phyloP scores from a whole-genome alignment of 2,888 invertebrate species.

The Dynastes grantii region DNA sequence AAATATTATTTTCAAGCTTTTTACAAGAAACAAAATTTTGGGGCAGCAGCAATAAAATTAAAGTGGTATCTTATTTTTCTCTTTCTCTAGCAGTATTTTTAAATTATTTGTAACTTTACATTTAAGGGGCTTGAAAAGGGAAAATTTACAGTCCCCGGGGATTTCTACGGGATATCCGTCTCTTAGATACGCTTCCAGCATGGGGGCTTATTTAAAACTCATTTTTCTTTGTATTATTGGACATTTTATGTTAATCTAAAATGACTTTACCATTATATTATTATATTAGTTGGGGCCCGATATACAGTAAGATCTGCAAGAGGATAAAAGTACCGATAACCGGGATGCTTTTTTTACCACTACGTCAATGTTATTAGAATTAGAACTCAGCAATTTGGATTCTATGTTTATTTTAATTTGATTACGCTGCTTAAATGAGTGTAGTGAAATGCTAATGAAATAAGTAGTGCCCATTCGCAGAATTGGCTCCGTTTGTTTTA shows the following conservation, averaged over 20 bases:
- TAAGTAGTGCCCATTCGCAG: not conserved
- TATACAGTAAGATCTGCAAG: too few relatives aligned
- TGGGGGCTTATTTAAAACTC: conserved; percentile 47
- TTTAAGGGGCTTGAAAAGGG: conserved; percentile 18
- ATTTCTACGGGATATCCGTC: not conserved
- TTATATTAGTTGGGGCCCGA: too few relatives aligned
- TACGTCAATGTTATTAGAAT: conserved; percentile 5
- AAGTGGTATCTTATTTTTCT: conserved; percentile 29
- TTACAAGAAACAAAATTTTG: conserved; percentile 15
- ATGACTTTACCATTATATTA: not conserved
- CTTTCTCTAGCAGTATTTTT: conserved; percentile 10
- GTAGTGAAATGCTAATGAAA: not conserved
- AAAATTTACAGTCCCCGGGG: not conserved
- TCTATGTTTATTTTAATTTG: not conserved
- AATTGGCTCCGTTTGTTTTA: not conserved
- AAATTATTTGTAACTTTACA: conserved; percentile 24
- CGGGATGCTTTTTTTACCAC: not conserved
- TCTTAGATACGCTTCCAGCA: conserved; percentile 24
- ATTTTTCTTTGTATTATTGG: conserved; percentile 42
- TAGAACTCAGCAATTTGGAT: not conserved
- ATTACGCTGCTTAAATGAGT: not conserved
- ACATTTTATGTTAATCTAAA: conserved; percentile 27
- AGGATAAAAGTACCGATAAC: too few relatives aligned
- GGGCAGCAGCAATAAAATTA: conserved; percentile 18
- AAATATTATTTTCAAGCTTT: too few relatives aligned